phyloP scores from a whole-genome alignment of 1,140 invertebrate genomes.

The Phenacoccus solenopsis region DNA sequence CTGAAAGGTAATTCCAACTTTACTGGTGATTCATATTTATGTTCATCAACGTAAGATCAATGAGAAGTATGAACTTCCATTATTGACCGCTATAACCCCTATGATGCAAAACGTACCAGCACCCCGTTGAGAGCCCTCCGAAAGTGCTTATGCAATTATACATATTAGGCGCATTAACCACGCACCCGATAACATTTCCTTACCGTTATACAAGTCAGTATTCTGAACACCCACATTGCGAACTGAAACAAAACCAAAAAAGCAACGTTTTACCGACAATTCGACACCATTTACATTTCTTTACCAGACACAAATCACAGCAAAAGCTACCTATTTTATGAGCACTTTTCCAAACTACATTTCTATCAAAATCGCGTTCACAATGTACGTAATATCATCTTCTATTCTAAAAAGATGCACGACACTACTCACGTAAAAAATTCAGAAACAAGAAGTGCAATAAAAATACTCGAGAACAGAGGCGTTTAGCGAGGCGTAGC shows the following conservation, averaged over 20 bases:
- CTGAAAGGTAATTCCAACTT: too few relatives aligned
- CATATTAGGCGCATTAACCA: too few relatives aligned
- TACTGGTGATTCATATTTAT: too few relatives aligned
- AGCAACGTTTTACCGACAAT: not conserved
- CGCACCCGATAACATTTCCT: too few relatives aligned
- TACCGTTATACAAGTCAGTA: not conserved
- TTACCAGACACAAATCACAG: not conserved
- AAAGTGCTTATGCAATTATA: too few relatives aligned
- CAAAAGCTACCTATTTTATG: not conserved
- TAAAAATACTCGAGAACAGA: not conserved
- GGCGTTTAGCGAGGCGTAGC: not conserved
- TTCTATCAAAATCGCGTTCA: not conserved
- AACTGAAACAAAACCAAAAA: not conserved
- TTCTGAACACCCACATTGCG: not conserved
- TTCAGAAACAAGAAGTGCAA: not conserved
- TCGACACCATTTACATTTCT: not conserved
- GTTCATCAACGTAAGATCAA: too few relatives aligned
- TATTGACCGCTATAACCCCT: too few relatives aligned
- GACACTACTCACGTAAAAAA: not conserved
- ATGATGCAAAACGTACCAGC: too few relatives aligned
- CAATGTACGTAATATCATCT: too few relatives aligned
- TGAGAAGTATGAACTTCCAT: too few relatives aligned
- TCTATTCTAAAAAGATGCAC: not conserved
- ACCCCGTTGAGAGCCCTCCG: too few relatives aligned
- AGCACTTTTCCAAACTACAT: not conserved